A percentile compares a stretch with the other conserved stretches of the same genome.
phyloP scores from a whole-genome alignment of 2,797 vertebrate genomes.

The Selene dorsalis region DNA sequence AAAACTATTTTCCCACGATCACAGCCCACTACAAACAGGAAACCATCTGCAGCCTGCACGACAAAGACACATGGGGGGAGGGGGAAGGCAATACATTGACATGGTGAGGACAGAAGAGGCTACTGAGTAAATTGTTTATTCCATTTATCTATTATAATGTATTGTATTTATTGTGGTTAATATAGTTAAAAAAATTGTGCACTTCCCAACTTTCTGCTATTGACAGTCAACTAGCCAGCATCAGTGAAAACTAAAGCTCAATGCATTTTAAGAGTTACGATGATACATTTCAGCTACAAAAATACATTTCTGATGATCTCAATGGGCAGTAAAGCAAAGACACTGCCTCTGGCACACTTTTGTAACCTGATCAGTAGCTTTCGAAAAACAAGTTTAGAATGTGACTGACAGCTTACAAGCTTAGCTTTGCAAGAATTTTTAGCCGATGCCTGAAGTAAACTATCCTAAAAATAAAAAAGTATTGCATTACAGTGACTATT shows the following conservation, averaged over 20 bases:
- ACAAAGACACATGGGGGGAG: conserved; percentile 47
- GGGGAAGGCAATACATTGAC: conserved; percentile 37
- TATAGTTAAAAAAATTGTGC: too few relatives aligned
- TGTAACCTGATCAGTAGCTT: neutral
- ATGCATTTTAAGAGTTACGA: too few relatives aligned
- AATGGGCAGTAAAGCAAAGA: neutral
- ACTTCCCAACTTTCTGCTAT: too few relatives aligned
- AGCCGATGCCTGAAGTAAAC: neutral
- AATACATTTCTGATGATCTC: neutral
- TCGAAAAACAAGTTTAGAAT: neutral
- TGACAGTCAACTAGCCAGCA: neutral
- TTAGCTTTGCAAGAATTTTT: neutral
- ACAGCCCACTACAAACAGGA: conserved; percentile 97
- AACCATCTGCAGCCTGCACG: conserved; percentile 93
- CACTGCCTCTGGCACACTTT: neutral
- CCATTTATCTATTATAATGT: neutral
- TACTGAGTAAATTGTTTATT: conserved; percentile 2
- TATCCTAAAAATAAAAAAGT: neutral
- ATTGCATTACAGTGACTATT: neutral
- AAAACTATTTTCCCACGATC: conserved; percentile 96
- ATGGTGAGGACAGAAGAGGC: conserved; percentile 42
- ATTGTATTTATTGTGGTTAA: too few relatives aligned
- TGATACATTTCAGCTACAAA: neutral
- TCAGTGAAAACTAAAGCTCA: neutral
- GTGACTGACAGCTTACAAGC: neutral